phyloP scores from a whole-genome alignment of 2,888 invertebrate species.

The Dicroscelio sp. region DNA sequence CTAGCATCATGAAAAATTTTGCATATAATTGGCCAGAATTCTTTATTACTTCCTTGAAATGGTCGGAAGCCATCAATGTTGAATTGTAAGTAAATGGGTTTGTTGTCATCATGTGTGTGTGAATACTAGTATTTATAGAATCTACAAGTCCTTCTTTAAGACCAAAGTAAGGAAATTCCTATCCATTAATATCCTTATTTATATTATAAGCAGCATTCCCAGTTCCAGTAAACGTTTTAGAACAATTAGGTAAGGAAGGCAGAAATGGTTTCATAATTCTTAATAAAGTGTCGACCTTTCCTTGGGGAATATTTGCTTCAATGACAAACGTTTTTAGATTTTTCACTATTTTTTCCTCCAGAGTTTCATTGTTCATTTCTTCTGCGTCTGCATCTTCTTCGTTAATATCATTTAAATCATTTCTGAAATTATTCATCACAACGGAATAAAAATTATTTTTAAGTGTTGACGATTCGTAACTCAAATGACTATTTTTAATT shows the following conservation, averaged over 20 bases:
- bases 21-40: constrained; percentile 78
- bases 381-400: too few species aligned
- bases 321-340: neutral
- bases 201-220: neutral
- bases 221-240: neutral
- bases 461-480: too few species aligned
- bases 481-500: too few species aligned
- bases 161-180: too few species aligned
- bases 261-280: neutral
- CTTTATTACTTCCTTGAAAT: constrained; percentile 65
- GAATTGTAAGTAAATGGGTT: constrained; percentile 66
- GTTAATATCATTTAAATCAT: too few species aligned
- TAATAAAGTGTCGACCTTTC: neutral
- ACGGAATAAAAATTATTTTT: too few species aligned
- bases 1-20: constrained; percentile 63
- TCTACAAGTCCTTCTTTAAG: too few species aligned
- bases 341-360: too few species aligned
- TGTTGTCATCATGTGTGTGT: too few species aligned
- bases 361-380: too few species aligned
- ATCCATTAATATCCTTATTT: neutral
- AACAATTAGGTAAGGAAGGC: neutral
- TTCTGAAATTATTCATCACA: too few species aligned
- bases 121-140: too few species aligned
- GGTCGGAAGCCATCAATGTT: constrained; percentile 78
- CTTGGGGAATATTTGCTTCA: neutral